Conservation (phyloP, 2,113 vertebrate genomes). For the Nettapus auritus region DNA sequence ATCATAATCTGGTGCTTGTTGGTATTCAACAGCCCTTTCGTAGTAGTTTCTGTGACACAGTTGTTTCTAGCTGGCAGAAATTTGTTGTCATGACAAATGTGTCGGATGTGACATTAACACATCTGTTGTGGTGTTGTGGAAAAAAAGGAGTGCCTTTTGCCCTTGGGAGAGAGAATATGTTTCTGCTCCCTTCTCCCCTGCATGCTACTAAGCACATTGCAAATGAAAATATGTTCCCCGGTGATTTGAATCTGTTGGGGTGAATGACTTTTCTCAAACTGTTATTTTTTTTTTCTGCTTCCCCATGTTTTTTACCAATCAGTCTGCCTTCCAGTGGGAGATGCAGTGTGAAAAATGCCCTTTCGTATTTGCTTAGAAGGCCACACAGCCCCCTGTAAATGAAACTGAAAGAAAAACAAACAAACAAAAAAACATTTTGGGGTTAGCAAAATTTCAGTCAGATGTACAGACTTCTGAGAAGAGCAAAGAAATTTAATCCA, state of each 20-base stretch:
- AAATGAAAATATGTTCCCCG: neutral
- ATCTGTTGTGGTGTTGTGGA: neutral
- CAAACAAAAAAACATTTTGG: neutral
- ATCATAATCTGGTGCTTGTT: neutral
- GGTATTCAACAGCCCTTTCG: neutral
- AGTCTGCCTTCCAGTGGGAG: neutral
- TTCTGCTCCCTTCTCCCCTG: neutral
- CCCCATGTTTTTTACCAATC: neutral
- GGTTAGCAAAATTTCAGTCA: neutral
- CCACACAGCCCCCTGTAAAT: neutral
- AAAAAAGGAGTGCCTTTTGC: neutral
- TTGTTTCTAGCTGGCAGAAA: neutral
- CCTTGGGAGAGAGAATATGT: neutral
- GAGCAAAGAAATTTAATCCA: conserved; percentile 1
- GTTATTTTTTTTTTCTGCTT: neutral
- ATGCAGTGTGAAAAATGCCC: neutral
- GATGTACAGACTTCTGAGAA: neutral
- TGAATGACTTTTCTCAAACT: neutral
- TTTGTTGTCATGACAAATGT: neutral
- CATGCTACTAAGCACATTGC: neutral
- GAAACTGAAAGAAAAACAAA: neutral
- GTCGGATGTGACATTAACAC: neutral
- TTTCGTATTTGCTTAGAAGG: neutral
- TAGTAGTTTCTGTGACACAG: neutral
- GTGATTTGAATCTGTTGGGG: neutral